phyloP scores from a whole-genome alignment of 1,140 invertebrate genomes.

The Halictus rubicundus region DNA sequence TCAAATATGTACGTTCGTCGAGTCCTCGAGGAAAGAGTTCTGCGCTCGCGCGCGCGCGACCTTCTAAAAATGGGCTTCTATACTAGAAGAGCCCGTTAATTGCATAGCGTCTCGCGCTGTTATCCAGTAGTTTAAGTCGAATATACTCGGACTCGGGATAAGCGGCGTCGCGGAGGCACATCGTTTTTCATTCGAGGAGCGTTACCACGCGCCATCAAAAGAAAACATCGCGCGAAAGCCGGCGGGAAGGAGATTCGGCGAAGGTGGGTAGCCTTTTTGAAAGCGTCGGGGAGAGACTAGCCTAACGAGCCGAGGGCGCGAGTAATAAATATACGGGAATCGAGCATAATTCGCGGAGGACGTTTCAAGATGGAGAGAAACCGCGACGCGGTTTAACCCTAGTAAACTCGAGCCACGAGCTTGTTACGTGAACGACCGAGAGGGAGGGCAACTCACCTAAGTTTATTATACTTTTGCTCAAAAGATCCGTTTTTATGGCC shows the following conservation, averaged over 20 bases:
- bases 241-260: background rate
- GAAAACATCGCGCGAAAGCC: background rate
- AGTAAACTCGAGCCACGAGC: too few species aligned
- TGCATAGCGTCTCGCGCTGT: background rate
- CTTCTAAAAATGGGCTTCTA: too few species aligned
- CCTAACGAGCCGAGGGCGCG: background rate
- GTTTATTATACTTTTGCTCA: too few species aligned
- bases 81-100: background rate
- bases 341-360: slow-evolving; percentile 9
- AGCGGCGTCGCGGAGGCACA: background rate
- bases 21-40: too few species aligned
- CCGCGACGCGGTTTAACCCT: background rate
- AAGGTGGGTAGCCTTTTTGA: background rate
- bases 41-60: too few species aligned
- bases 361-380: slow-evolving; percentile 1
- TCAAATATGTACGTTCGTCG: too few species aligned
- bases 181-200: too few species aligned
- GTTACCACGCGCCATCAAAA: background rate
- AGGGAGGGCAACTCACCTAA: too few species aligned
- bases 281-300: too few species aligned
- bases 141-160: background rate
- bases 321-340: slow-evolving; percentile 21
- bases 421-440: too few species aligned
- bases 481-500: too few species aligned
- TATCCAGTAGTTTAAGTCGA: slow-evolving; percentile 1